Base-by-base conservation (phyloP, 1,140 invertebrate genomes). In the Ditylenchus dipsaci region DNA sequence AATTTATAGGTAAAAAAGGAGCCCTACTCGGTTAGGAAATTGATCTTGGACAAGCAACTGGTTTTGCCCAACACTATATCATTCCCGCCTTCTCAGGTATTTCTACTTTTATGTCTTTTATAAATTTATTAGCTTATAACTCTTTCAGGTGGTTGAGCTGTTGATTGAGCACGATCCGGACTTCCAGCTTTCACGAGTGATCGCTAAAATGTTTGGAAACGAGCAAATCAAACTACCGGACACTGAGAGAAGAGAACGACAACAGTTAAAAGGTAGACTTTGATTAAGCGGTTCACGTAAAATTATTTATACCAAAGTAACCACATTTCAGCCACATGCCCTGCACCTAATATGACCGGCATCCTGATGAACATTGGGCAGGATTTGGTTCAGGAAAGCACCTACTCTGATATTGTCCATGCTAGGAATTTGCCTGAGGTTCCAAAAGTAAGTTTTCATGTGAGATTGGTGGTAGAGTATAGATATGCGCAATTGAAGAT, bases 1-100 rank as follows among this genome's bases (percentile, higher is more conserved):
- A 63, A 21, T 26, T 38, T 67, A 57, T 53, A 61, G 59, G 78
- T 79, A 1, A 74, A 81, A 68, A 67, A 69, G n/a, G 77, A 81
- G 58, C 80, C 80, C 15, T 69, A 80, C 19, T 67, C 74, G 5
- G 80, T 82, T n/a, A 42, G 77, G 3, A 73, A 76, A 38, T 45
- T 82, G n/a, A 82, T 82, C 56, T 67, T 82, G n/a, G 81, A 80
- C 42, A 83, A 83, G 65, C 71, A 82, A 27, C 49, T 82, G 1
- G 80, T 82, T n/a, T 68, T 82, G 0, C 80, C 80, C 1, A 82
- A 82, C 63, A 77, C 81, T 15, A 82, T 82, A 26, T 81, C 79
- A 1, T 75, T 83, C 61, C 80, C 80, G 17, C 81, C 80, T 19
- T 79, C 77, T 49, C 77, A 78, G 59, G 70, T 78, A 53, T 17